Evolutionary conservation across 2,113 vertebrate genomes (phyloP), one percentile per base, ranked within the genome.

Genomic region (Tupaia chinensis): DNA sequence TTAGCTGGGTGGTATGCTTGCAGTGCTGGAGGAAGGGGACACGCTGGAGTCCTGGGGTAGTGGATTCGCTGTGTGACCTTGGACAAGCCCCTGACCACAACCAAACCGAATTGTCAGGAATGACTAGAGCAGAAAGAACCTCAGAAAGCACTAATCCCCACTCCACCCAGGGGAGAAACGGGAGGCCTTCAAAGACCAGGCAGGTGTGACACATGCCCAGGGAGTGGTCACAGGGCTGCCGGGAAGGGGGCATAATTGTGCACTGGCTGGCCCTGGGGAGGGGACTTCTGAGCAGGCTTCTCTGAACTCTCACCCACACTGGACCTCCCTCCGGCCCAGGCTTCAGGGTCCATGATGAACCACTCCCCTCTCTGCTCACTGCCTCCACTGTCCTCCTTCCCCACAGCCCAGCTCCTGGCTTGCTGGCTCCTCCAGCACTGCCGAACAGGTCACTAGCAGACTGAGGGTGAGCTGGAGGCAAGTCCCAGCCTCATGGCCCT

Each of bases 1-100:
- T 44, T 44, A 10, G 53, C 58, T 1, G 7, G 23, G 4, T 15
- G 5, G 56, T 1, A 5, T 9, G n/a, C 22, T 16, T 7, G 1
- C 58, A 29, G 23, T 0, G 10, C 68, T 53, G 11, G 73, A 54
- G 44, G 44, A 0, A 6, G 6, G 22, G 7, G 13, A 60, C 12
- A 15, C 2, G 4, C 23, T 23, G 11, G 12, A 32, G 4, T 23
- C 32, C 73, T 16, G 1, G 0, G 65, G 19, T 7, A 56, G 29
- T 56, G 56, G 61, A 78, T 32, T 83, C 85, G 61, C 83, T 13
- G 22, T 16, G 32, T 1, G 19, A 60, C 20, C 29, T 19, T 29
- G 72, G 53, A 85, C 70, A 83, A 56, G 58, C 5, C 17, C 61
- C 54, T 74, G 84, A n/a, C 25, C 15, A 70, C 60, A 53, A 54